phyloP scores from a whole-genome alignment of 2,113 vertebrate genomes.

The Myodes glareolus region DNA sequence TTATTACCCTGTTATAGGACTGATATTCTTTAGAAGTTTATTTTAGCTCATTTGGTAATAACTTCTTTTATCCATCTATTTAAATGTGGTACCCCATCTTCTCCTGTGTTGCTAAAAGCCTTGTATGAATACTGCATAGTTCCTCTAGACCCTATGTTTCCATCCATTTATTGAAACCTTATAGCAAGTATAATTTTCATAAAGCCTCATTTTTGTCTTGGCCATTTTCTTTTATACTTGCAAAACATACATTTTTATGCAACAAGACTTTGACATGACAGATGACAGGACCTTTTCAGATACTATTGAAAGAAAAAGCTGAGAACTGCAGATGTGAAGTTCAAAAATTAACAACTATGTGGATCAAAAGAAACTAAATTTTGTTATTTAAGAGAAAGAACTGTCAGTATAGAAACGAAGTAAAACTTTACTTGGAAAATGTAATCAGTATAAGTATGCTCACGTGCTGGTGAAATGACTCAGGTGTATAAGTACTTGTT shows the following conservation, averaged over 20 bases:
- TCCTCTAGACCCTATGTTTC: constrained; percentile 12
- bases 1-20: neutral
- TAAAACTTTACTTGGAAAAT: constrained; percentile 9
- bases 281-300: neutral
- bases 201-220: neutral
- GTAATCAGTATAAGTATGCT: neutral
- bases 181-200: neutral
- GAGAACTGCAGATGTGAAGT: neutral
- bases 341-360: constrained; percentile 7
- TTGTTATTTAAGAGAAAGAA: constrained; percentile 5
- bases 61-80: constrained; percentile 22
- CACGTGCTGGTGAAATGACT: neutral
- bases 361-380: constrained; percentile 36
- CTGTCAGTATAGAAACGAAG: constrained; percentile 40
- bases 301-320: neutral
- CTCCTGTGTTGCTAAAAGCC: neutral
- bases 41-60: constrained; percentile 25
- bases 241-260: constrained; percentile 21
- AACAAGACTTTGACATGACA: neutral
- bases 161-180: neutral
- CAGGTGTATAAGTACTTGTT: too few relatives aligned
- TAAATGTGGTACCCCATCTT: neutral
- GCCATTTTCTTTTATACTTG: constrained; percentile 4
- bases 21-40: neutral
- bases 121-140: neutral